Conservation (phyloP, 2,113 vertebrate genomes). For the Petromus typicus region DNA sequence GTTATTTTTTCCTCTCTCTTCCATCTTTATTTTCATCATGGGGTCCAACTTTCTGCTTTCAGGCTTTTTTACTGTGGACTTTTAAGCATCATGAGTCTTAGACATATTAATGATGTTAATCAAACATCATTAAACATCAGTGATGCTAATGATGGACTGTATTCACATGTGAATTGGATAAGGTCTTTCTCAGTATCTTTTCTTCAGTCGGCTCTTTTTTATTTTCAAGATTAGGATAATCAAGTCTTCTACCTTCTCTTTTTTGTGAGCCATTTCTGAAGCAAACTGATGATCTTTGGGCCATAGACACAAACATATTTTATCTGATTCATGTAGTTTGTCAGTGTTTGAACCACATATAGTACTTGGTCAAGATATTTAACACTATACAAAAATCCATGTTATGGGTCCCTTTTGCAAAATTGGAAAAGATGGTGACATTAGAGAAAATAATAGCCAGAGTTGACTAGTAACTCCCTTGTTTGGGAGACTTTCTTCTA, state of each 20-base stretch:
- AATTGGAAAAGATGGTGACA: neutral
- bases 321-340: neutral
- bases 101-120: no score
- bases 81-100: neutral
- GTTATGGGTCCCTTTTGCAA: neutral
- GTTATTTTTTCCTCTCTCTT: neutral
- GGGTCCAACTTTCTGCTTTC: neutral
- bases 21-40: neutral
- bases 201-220: neutral
- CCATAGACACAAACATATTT: neutral
- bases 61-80: neutral
- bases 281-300: neutral
- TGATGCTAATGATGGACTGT: neutral
- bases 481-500: neutral
- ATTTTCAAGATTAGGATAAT: neutral
- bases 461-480: neutral
- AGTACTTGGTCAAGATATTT: conserved; percentile 1
- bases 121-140: no score
- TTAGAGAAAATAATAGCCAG: neutral
- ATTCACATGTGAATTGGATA: neutral
- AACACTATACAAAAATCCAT: neutral
- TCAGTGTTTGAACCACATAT: neutral
- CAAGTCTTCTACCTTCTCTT: neutral
- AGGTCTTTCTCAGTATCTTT: neutral
- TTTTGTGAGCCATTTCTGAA: conserved; percentile 43